Evolutionary conservation across 1,140 invertebrate species (phyloP), one percentile per base, ranked within the genome.

Genomic region (Drosophila novamexicana): DNA sequence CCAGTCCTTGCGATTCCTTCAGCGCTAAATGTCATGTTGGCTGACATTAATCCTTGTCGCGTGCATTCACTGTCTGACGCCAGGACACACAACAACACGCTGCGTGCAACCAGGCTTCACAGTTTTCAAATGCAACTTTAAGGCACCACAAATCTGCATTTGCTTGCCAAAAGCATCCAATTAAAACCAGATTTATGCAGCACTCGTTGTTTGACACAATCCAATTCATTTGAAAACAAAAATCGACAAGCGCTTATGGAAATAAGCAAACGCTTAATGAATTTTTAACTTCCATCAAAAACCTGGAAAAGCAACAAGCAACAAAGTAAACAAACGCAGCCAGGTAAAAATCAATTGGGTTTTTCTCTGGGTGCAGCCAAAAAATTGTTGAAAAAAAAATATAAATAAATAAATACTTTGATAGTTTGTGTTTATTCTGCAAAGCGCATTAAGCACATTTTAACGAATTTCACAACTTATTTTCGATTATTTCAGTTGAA

Each of bases 1-100:
- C 36, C 59, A 39, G 68, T 63, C 67, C 62, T 29, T 1, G 44
- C 9, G 47, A 71, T 52, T 75, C 32, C 73, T 70, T 56, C 69
- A 62, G 50, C 63, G 68, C 52, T 76, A 73, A 79, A 64, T 73
- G 77, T 79, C 77, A 79, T 77, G 77, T 79, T 79, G 44, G 50
- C 64, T 76, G 77, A 79, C 77, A 79, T 77, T 79, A 79, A 79
- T 79, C 77, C 75, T 68, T 74, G 77, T 79, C 77, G 74, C 67
- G 64, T 79, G 62, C 74, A 66, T 61, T 44, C 36, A 64, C 57
- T 56, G 59, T 77, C 65, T 54, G 57, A 10, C 47, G 22, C 22
- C 22, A 29, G 22, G 22, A 29, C 22, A 29, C 22, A 29, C 22
- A 29, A 22, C 22, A 3, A 3, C 2, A 49, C 57, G 42, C 29